Base-by-base conservation (phyloP, 2,888 invertebrate genomes). In the Drosophila paramelanica region DNA sequence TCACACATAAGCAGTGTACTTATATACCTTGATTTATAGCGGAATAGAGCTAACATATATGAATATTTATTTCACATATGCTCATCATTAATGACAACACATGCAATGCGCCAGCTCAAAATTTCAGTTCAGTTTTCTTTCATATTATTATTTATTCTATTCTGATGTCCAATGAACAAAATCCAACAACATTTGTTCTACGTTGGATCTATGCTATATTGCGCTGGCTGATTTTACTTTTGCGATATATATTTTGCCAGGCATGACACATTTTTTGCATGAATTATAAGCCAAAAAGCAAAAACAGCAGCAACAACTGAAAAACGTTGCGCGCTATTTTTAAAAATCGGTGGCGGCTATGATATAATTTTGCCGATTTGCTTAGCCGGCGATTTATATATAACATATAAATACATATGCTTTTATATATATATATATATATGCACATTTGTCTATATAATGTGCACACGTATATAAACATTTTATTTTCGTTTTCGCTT, bases 361-460 rank as follows among this genome's bases (percentile, higher is more conserved):
- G 85, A 85, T 85, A 89, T 89, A 85, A 85, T 85, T 89, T 79
- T 50, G 66, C 65, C 79, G 89, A 67, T 88, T 83, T 75, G 70
- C 75, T 84, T 75, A 71, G 86, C 79, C 88, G 86, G 86, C 79
- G 60, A 80, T 70, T 71, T 67, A 52, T 72, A 65, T 52, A 53
- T 68, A 42, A 65, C 52, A 53, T 68, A 46, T 42, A 43, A 49
- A 45, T 43, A 20, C 53, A 52, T 49, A 50, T 33, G 31, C 31
- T 53, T 11, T 39, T 47, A 53, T 57, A 6, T 31, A 42, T 23
- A 47, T 14, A 27, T 20, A 56, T 42, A 45, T 47, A 57, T 42
- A n/a, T 39, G 25, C 5, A 31, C 41, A 42, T 46, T 46, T 33
- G 23, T 62, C 41, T 43, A 60, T 38, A 25, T 17, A 27, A 53